These are phyloP conservation scores for human (Homo sapiens) DNA, from an alignment of 2,113 vertebrate species.

Conservation along the genomic window DNA sequence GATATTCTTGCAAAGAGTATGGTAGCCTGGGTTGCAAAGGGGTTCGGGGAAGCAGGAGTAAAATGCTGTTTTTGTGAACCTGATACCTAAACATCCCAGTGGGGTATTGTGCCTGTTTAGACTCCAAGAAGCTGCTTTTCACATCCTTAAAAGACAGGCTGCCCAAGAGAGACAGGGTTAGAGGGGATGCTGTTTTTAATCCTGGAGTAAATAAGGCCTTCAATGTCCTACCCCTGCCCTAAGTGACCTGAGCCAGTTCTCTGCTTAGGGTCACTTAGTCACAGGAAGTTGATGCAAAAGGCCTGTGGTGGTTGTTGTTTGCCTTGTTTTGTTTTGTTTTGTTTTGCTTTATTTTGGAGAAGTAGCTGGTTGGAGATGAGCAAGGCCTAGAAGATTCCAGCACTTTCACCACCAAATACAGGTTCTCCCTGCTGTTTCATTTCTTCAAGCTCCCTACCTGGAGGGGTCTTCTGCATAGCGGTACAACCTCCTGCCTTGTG, in stretches of 20 bases:
- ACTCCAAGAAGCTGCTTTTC: slow-evolving; percentile 17
- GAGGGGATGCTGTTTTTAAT: slow-evolving; percentile 14
- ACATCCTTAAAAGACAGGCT: slow-evolving; percentile 54
- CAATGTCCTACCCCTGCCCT: not conserved
- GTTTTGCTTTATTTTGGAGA: not conserved
- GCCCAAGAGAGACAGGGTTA: not conserved
- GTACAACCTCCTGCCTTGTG: not conserved
- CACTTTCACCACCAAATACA: not conserved
- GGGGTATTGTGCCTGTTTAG: slow-evolving; percentile 18
- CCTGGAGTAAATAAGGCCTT: slow-evolving; percentile 29
- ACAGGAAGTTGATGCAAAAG: slow-evolving; percentile 10
- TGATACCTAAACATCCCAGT: slow-evolving; percentile 41
- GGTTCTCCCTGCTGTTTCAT: not conserved
- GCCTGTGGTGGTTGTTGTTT: not conserved
- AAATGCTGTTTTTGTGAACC: slow-evolving; percentile 21
- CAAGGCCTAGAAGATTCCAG: not conserved
- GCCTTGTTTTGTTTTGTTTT: no score
- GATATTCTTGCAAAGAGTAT: not conserved
- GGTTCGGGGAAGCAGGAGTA: not conserved
- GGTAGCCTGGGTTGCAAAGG: no score
- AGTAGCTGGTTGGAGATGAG: not conserved
- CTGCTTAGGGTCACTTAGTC: not conserved
- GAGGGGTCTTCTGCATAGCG: not conserved
- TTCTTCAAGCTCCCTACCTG: not conserved
- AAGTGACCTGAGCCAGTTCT: slow-evolving; percentile 33